phyloP scores from a whole-genome alignment of 2,888 invertebrate genomes.

The Boloria euphrosyne region DNA sequence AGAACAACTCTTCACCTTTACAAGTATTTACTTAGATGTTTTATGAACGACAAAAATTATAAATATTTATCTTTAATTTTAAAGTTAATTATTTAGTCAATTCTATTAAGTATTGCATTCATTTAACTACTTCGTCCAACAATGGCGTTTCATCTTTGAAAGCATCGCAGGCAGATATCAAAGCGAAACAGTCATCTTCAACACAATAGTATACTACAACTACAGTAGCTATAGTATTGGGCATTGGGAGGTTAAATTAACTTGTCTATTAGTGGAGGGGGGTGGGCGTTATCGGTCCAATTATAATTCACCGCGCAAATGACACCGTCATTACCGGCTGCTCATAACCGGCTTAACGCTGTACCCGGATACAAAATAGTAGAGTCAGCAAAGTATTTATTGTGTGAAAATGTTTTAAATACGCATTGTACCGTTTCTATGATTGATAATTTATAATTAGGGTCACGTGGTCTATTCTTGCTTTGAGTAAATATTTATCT shows the following conservation, averaged over 20 bases:
- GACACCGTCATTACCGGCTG: constrained; percentile 69
- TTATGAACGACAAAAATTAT: too few relatives aligned
- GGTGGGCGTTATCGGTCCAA: constrained; percentile 58
- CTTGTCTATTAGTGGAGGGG: constrained; percentile 46
- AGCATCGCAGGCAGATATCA: not conserved
- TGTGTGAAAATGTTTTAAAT: not conserved
- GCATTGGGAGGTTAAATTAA: constrained; percentile 45
- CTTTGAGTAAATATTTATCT: too few relatives aligned
- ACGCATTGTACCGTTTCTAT: too few relatives aligned
- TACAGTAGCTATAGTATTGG: constrained; percentile 14
- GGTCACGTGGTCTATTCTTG: too few relatives aligned
- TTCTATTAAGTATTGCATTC: too few relatives aligned
- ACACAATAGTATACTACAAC: not conserved
- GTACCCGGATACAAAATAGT: constrained; percentile 55
- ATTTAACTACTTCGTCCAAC: too few relatives aligned
- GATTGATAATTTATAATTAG: too few relatives aligned
- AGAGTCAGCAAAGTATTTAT: constrained; percentile 45
- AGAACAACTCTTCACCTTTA: too few relatives aligned
- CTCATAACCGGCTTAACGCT: constrained; percentile 73
- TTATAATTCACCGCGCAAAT: constrained; percentile 75
- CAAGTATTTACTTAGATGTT: too few relatives aligned
- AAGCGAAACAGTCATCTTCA: not conserved
- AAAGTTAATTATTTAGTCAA: too few relatives aligned
- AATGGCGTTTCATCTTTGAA: not conserved
- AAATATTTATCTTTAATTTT: too few relatives aligned